Evolutionary conservation across 1,140 invertebrate genomes (phyloP).

Genomic region (Lepidurus arcticus): DNA sequence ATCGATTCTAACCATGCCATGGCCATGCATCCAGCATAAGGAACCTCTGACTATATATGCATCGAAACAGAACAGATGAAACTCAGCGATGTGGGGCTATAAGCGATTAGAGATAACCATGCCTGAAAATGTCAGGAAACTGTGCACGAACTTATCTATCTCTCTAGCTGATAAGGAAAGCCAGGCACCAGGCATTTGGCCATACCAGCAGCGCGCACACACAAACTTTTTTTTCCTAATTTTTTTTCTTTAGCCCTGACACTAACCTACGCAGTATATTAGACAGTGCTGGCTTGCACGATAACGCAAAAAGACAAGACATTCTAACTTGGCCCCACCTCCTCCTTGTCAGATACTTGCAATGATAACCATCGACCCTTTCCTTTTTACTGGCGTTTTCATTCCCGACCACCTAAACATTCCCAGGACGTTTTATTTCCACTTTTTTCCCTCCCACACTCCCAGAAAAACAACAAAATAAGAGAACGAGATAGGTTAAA

Average conservation of each 20-base stretch:
- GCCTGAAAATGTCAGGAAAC: constrained; percentile 21
- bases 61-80: constrained; percentile 22
- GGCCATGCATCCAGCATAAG: constrained; percentile 7
- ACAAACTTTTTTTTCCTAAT: background rate
- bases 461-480: too few species aligned
- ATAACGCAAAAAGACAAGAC: constrained; percentile 12
- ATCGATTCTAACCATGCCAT: constrained; percentile 8
- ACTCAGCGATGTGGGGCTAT: constrained; percentile 13
- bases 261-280: constrained; percentile 22
- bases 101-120: constrained; percentile 19
- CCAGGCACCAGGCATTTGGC: background rate
- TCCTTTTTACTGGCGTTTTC: background rate
- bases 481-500: too few species aligned
- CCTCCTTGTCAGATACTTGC: constrained; percentile 6
- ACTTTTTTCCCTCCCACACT: too few species aligned
- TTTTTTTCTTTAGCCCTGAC: constrained; percentile 1
- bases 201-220: constrained; percentile 11
- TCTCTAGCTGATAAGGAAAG: constrained; percentile 1
- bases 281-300: constrained; percentile 10
- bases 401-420: constrained; percentile 15
- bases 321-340: background rate
- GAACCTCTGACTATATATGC: constrained; percentile 18
- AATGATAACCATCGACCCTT: constrained; percentile 16
- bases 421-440: background rate
- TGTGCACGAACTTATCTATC: constrained; percentile 21